These are phyloP conservation scores for Elymnias hypermnestra DNA, from an alignment of 1,140 invertebrate species.

Conservation along the genomic window DNA sequence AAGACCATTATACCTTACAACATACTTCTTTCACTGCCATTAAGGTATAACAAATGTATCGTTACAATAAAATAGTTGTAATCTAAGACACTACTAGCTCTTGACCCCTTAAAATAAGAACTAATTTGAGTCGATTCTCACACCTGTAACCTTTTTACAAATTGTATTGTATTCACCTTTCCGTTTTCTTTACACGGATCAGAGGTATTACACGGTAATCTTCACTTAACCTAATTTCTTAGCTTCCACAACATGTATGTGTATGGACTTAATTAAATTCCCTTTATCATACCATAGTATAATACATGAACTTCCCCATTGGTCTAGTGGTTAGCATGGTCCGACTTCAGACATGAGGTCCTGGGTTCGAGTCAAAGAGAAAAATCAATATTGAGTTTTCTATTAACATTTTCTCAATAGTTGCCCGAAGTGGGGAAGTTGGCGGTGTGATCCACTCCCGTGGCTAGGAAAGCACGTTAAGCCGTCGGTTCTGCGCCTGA, in stretches of 20 bases:
- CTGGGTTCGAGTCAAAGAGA: too few species aligned
- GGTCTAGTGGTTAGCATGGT: too few species aligned
- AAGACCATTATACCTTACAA: too few species aligned
- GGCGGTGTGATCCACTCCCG: too few species aligned
- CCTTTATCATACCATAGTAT: too few species aligned
- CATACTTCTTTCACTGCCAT: not conserved
- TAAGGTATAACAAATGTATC: not conserved
- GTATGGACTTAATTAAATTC: not conserved
- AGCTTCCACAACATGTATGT: not conserved
- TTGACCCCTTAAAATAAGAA: not conserved
- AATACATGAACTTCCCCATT: too few species aligned
- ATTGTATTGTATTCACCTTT: not conserved
- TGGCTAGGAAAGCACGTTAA: too few species aligned
- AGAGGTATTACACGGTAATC: not conserved
- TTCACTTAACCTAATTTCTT: slow-evolving; percentile 4
- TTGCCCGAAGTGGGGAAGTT: too few species aligned
- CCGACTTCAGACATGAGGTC: too few species aligned
- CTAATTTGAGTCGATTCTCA: not conserved
- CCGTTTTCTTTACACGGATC: not conserved
- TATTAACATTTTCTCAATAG: too few species aligned
- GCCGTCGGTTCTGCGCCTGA: too few species aligned
- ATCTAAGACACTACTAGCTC: not conserved
- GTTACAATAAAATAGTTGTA: not conserved
- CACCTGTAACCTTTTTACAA: not conserved
- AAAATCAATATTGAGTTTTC: too few species aligned